Base-by-base conservation (phyloP, 1,140 invertebrate species). In the Oryzaephilus surinamensis region DNA sequence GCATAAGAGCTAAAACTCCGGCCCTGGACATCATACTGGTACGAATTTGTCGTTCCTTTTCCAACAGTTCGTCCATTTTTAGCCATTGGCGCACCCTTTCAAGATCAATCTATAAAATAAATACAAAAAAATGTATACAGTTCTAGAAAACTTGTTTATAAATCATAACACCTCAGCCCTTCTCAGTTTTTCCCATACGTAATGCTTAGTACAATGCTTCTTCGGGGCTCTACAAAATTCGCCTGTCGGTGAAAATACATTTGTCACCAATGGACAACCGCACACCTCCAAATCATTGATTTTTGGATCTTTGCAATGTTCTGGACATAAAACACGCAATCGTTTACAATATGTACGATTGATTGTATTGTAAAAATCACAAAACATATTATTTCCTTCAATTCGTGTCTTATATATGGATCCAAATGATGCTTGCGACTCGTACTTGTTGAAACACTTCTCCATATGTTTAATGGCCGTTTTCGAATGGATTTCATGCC, bases 271-370 rank as follows among this genome's bases (percentile, higher is more conserved):
- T 0, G 93, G 92, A 64, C 84, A 94, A 0, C 93, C 93, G 62
- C 93, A 98, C 0, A 96, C 82, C 54, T 88, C 82, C 6, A 71
- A 71, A 46, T 84, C 82, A 36, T 67, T 74, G 18, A 95, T 79
- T 70, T 95, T 93, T 0, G 88, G 83, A 57, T 97, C 93, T 68
- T 97, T 98, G 42, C 84, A 90, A 61, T 99, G 96, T 57, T 99
- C 96, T 0, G 96, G 93, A 65, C 96, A 99, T 14, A 99, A 70
- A 2, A 98, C 90, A 48, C 89, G 75, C 10, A 99, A 64, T 31
- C 95, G 65, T 65, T 98, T 99, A 64, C 95, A 99, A 57, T 98
- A 99, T 0, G 93, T 97, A 35, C 79, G 74, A 55, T 85, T 91
- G 2, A 74, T 67, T 3, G 84, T 74, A 67, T 97, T 97, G 60